phyloP scores from a whole-genome alignment of 2,797 vertebrate genomes.

The Pangasius djambal region DNA sequence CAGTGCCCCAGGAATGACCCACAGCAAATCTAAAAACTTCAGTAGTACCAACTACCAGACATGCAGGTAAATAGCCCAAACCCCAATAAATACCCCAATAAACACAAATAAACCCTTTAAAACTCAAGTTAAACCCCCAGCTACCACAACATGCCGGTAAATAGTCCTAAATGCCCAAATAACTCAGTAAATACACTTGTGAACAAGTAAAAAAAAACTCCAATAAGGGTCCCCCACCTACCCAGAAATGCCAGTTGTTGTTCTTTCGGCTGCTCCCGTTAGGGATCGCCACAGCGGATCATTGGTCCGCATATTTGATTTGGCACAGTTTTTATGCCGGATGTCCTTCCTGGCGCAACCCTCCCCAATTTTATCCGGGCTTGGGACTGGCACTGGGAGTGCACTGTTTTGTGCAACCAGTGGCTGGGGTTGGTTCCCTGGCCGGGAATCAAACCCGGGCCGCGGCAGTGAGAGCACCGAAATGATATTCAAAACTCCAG shows the following conservation, averaged over 20 bases:
- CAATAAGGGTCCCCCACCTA: not conserved
- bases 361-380: too few species aligned
- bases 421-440: too few species aligned
- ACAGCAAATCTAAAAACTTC: not conserved
- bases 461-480: not conserved
- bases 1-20: not conserved
- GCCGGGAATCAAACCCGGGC: too few species aligned
- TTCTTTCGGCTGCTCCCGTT: too few species aligned
- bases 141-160: not conserved
- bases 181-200: not conserved
- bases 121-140: not conserved
- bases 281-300: too few species aligned
- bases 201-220: not conserved
- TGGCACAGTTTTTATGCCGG: too few species aligned
- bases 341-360: too few species aligned
- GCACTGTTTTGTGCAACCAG: too few species aligned
- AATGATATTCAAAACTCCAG: not conserved
- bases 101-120: not conserved
- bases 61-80: not conserved
- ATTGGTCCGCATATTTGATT: too few species aligned
- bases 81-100: not conserved
- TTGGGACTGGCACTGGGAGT: too few species aligned
- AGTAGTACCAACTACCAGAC: not conserved
- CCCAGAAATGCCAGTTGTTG: not conserved
- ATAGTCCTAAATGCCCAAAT: not conserved